Base-by-base conservation (phyloP, 2,888 invertebrate genomes). In the Chalcis sispes region DNA sequence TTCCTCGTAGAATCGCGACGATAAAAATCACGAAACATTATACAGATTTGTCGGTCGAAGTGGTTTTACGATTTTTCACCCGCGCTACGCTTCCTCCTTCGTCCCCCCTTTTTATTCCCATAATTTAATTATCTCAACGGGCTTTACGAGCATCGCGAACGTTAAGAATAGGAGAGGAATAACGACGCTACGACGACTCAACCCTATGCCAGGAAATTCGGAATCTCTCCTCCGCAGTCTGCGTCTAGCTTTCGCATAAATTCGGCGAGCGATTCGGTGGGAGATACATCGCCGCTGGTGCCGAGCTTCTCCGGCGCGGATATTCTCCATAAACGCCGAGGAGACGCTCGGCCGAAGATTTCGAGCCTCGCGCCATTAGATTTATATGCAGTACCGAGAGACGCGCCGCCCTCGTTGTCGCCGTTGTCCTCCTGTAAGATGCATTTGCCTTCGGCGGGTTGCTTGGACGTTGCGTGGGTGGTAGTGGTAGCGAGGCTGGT, bases 1-100 rank as follows among this genome's bases (percentile, higher is more conserved):
- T 58, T 36, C 48, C 25, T 23, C 48, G 46, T 15, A n/a, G n/a
- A n/a, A n/a, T 27, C 77, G 75, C 52, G 82, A 83, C 85, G 86
- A 86, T 88, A 88, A 88, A 88, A 86, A 86, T 88, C 86, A 87
- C 85, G 83, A 83, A 83, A 86, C 87, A 86, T 87, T 87, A 87
- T 87, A 86, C 87, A 87, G 87, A 88, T 88, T 88, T 88, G 88
- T 87, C 87, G 86, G 85, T 84, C 85, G 86, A 84, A 82, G 85
- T 87, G 86, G 78, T 88, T 88, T 88, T 88, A 88, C 85, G 88
- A 85, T 87, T 86, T 87, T 87, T 84, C 85, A 83, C 84, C 79
- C 82, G 82, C 79, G 82, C 73, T 75, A 62, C 72, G 54, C 58
- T 65, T 59, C 72, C 59, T 66, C 65, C 61, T 86, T 83, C 85